Percentiles rank a stretch among this genome's conserved stretches.
These are phyloP conservation scores for Bombylius discolor DNA, from an alignment of 2,888 invertebrate species.

Conservation along the genomic window DNA sequence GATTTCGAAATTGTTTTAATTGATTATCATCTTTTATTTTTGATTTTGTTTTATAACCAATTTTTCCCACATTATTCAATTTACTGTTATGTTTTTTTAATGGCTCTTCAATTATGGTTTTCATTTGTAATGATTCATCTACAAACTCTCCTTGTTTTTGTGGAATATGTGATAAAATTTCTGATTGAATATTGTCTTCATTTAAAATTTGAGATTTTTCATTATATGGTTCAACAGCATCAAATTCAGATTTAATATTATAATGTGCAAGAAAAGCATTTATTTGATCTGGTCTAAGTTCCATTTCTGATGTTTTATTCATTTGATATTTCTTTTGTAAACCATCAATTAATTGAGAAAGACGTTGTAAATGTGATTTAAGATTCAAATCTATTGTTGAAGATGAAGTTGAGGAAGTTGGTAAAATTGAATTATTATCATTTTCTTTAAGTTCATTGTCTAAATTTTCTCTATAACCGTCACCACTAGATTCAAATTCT, in stretches of 20 bases:
- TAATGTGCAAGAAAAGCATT: conserved; percentile 35
- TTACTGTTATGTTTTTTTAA: not conserved
- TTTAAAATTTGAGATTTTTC: conserved; percentile 10
- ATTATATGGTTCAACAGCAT: conserved; percentile 20
- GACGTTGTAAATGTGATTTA: conserved; percentile 24
- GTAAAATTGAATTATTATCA: conserved; percentile 17
- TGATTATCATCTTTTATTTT: not conserved
- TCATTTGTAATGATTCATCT: not conserved
- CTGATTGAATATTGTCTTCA: conserved; percentile 15
- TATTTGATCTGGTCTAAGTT: conserved; percentile 32
- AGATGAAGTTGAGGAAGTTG: conserved; percentile 20
- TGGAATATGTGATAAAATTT: conserved; percentile 13
- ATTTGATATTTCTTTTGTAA: conserved; percentile 28
- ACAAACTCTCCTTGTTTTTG: conserved; percentile 11
- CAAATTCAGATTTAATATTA: conserved; percentile 30
- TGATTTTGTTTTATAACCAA: not conserved
- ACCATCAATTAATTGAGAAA: conserved; percentile 34
- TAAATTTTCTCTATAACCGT: not conserved
- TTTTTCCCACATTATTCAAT: not conserved
- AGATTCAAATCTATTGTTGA: conserved; percentile 29
- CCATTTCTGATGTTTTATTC: conserved; percentile 22
- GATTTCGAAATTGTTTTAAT: not conserved
- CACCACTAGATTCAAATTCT: not conserved
- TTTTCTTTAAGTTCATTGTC: conserved; percentile 12
- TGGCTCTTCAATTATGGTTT: not conserved